Percentiles rank a stretch among this genome's conserved stretches.
These are phyloP conservation scores for Phoenicopterus ruber DNA, from an alignment of 2,113 vertebrate genomes.

Conservation along the genomic window DNA sequence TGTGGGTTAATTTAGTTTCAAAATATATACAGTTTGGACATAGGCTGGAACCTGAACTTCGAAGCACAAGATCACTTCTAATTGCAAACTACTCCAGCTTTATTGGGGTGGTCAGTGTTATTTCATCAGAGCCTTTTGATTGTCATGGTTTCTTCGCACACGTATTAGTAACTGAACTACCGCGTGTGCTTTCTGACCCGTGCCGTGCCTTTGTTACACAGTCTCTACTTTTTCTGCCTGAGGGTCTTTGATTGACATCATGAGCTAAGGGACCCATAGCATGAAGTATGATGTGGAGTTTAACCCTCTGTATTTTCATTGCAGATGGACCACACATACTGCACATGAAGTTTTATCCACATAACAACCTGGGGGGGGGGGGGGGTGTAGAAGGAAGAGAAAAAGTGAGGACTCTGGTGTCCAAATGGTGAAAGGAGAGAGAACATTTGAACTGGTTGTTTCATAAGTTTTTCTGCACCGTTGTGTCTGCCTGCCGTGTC, in stretches of 20 bases:
- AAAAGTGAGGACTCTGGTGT: neutral
- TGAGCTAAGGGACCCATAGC: neutral
- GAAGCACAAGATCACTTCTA: neutral
- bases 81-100: neutral
- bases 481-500: neutral
- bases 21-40: neutral
- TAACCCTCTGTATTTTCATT: neutral
- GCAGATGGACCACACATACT: neutral
- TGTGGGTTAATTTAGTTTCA: neutral
- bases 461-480: neutral
- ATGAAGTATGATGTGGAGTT: neutral
- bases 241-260: neutral
- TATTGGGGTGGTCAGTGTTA: neutral
- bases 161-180: neutral
- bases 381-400: accelerated
- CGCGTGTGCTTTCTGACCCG: neutral
- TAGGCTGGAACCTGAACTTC: neutral
- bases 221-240: neutral
- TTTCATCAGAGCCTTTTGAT: neutral
- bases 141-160: neutral
- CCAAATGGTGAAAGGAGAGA: neutral
- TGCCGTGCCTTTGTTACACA: neutral
- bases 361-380: accelerated
- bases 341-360: neutral
- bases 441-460: neutral